phyloP scores from a whole-genome alignment of 64 coral and sea anemone species.

The Actinia tenebrosa region DNA sequence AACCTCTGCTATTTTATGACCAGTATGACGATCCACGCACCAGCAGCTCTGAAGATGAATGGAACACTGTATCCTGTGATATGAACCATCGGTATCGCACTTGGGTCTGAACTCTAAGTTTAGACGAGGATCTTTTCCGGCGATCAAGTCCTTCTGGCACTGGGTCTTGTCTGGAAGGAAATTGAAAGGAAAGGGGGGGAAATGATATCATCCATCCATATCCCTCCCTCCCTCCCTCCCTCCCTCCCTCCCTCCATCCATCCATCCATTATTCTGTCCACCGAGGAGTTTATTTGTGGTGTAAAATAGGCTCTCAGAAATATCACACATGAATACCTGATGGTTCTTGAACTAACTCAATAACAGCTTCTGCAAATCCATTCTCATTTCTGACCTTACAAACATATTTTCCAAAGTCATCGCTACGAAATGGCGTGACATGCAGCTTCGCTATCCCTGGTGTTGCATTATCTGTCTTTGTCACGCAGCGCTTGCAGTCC shows the following conservation, averaged over 20 bases:
- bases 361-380: slow-evolving; percentile 35
- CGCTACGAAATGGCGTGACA: slow-evolving; percentile 50
- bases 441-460: slow-evolving; percentile 32
- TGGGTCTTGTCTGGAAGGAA: slow-evolving; percentile 20
- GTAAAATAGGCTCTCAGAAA: no score
- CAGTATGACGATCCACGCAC: slow-evolving; percentile 71
- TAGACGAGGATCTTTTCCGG: slow-evolving; percentile 48
- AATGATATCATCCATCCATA: neutral
- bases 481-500: slow-evolving; percentile 31
- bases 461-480: slow-evolving; percentile 23
- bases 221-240: neutral
- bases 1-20: slow-evolving; percentile 74
- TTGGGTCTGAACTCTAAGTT: slow-evolving; percentile 52
- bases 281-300: no score
- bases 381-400: slow-evolving; percentile 42
- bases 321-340: neutral
- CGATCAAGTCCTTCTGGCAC: slow-evolving; percentile 44
- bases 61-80: slow-evolving; percentile 71
- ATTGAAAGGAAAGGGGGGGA: neutral
- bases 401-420: slow-evolving; percentile 43
- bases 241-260: neutral
- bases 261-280: neutral
- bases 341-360: slow-evolving; percentile 35
- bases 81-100: slow-evolving; percentile 56
- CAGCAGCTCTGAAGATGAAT: slow-evolving; percentile 60